Base-by-base conservation (phyloP, 2,113 vertebrate species). In the Neogale vison region DNA sequence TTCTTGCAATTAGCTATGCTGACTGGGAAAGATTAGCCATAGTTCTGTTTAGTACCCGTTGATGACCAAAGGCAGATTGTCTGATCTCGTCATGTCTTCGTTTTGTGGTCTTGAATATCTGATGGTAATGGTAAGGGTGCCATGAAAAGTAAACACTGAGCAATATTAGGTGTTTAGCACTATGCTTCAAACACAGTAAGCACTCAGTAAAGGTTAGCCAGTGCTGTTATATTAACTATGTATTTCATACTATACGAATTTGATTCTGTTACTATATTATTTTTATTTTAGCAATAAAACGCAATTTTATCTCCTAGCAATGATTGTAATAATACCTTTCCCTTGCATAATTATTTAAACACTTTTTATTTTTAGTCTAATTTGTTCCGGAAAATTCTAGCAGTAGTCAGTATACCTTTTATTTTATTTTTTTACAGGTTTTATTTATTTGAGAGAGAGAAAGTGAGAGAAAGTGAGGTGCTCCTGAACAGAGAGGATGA, bases 231-330 rank as follows among this genome's bases (percentile, higher is more conserved):
- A 61, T 67, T 24, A 92, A 14, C 4, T 92, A 7, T 55, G 3
- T 65, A 42, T 79, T 67, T 77, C 80, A 88, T 26, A 29, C 3
- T 39, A 18, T 82, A 76, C 76, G 86, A 24, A 47, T 80, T 50
- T 71, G 67, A 36, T 82, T 85, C 67, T 77, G 7, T 52, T 47
- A 67, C 50, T 63, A 15, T 45, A 52, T 85, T 69, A 69, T 77
- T 67, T 63, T 96, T 52, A 24, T 59, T 91, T 95, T 93, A 92
- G 61, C 42, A 91, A 45, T 85, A 59, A 72, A 90, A 80, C 80
- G 26, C 0, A 74, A 2, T 65, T 74, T 79, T 95, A 61, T 23
- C 59, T 52, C 17, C 45, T 26, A 50, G 9, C 26, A 74, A 1
- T 67, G 6, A 47, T 84, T 26, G 7, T 36, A 26, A 15, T 57